Evolutionary conservation across 2,888 invertebrate genomes (phyloP), one percentile per base, ranked within the genome.

Genomic region (Dasypolia templi): DNA sequence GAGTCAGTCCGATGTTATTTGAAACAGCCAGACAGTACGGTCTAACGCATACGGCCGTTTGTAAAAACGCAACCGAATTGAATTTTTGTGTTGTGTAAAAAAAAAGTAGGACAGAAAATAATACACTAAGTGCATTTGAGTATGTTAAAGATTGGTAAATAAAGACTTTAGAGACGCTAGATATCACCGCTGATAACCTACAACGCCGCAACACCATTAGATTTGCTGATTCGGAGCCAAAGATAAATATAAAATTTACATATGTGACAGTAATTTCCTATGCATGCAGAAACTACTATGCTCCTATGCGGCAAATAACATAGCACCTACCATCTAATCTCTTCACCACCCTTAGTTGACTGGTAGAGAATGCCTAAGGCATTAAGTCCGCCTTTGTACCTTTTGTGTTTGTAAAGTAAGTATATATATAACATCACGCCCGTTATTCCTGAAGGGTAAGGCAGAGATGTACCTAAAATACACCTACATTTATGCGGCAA

Each of bases 11-110:
- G 53, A 58, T 44, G 51, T 75, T 80, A 71, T 85, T 77, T 74
- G 83, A 73, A 77, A 64, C 39, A 64, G 75, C 42, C 67, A 69
- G 85, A 75, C 67, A 46, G 67, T 68, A 77, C 46, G 46, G 59
- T 77, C 51, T 44, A 53, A 59, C 26, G n/a, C 58, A 44, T 66
- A 29, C 35, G 9, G 35, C 29, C 17, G 26, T 44, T 26, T 29
- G 17, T 22, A n/a, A 42, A 9, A 44, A 26, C 3, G 22, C 62
- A 29, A 75, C 2, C n/a, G 14, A 44, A 75, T 73, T 49, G 29
- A 26, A 39, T n/a, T 9, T 44, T 73, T 42, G 29, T 42, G 22
- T 64, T 26, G 39, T 26, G 39, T 32, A 39, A 14, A 49, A 55
- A 19, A 2, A 53, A 22, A 46, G 32, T 61, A 26, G n/a, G 29